Evolutionary conservation across 2,797 vertebrate genomes (phyloP).

Genomic region (Hoplostethus atlanticus): DNA sequence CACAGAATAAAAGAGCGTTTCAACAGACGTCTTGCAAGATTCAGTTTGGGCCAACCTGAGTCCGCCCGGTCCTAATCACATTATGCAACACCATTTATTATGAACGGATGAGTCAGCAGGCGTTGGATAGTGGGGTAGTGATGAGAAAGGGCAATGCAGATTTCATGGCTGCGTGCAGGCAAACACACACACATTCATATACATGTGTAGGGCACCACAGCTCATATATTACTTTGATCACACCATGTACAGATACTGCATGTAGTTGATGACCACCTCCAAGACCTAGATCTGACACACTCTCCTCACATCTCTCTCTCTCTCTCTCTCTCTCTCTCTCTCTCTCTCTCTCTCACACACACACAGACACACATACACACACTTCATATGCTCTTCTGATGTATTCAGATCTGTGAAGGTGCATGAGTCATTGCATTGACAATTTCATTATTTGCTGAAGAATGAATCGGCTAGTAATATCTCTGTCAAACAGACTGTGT

Average conservation of each 20-base stretch:
- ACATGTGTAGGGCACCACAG: constrained; percentile 20
- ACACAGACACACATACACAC: constrained; percentile 32
- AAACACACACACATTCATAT: constrained; percentile 22
- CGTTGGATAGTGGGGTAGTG: constrained; percentile 40
- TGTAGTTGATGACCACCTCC: constrained; percentile 27
- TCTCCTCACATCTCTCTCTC: constrained; percentile 2
- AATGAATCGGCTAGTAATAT: constrained; percentile 60
- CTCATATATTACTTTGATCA: constrained; percentile 50
- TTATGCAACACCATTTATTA: constrained; percentile 78
- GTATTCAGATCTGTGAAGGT: constrained; percentile 59
- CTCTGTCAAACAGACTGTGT: constrained; percentile 52
- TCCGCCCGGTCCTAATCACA: constrained; percentile 69
- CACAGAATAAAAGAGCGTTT: constrained; percentile 68
- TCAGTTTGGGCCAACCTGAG: constrained; percentile 62
- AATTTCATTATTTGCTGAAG: constrained; percentile 59
- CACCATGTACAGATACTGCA: constrained; percentile 21
- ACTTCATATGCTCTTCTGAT: constrained; percentile 42
- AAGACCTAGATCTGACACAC: constrained; percentile 33
- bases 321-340: not conserved
- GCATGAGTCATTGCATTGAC: constrained; percentile 67
- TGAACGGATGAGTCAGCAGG: constrained; percentile 78
- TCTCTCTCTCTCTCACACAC: not conserved
- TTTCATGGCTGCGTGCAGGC: not conserved
- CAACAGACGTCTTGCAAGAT: constrained; percentile 57
- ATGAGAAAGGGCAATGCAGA: constrained; percentile 38